Evolutionary conservation across 2,888 invertebrate species (phyloP).

Genomic region (Agonopterix subpropinquella): DNA sequence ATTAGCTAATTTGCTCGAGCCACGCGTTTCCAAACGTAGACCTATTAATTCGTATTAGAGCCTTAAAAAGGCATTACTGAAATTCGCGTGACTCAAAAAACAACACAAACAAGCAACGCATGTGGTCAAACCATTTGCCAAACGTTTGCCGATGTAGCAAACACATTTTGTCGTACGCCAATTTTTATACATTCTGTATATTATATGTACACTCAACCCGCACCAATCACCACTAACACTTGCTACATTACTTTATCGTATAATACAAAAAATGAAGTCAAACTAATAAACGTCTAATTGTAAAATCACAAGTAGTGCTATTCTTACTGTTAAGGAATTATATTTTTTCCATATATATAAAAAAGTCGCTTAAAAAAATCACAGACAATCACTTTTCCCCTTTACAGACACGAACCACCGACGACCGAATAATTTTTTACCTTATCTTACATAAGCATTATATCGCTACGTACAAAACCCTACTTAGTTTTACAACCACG

Average conservation of each 20-base stretch:
- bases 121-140: constrained; percentile 63
- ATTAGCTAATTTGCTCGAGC: constrained; percentile 46
- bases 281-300: constrained; percentile 68
- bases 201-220: constrained; percentile 70
- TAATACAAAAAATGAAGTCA: constrained; percentile 63
- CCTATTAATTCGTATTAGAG: constrained; percentile 53
- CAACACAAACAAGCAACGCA: constrained; percentile 39
- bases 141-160: constrained; percentile 32
- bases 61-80: constrained; percentile 20
- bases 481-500: constrained; percentile 75
- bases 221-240: constrained; percentile 44
- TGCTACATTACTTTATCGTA: constrained; percentile 47
- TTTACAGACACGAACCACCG: constrained; percentile 75
- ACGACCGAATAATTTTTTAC: constrained; percentile 56
- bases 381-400: constrained; percentile 76
- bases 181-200: constrained; percentile 33
- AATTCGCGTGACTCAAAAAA: constrained; percentile 35
- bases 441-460: constrained; percentile 65
- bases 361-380: constrained; percentile 78
- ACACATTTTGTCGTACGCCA: constrained; percentile 30
- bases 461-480: constrained; percentile 71
- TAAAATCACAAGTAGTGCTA: constrained; percentile 77
- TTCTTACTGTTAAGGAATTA: constrained; percentile 74
- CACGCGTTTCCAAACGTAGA: constrained; percentile 38
- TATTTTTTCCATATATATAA: constrained; percentile 71